These are phyloP conservation scores for Abscondita cerata DNA, from an alignment of 2,888 invertebrate species.

Conservation along the genomic window DNA sequence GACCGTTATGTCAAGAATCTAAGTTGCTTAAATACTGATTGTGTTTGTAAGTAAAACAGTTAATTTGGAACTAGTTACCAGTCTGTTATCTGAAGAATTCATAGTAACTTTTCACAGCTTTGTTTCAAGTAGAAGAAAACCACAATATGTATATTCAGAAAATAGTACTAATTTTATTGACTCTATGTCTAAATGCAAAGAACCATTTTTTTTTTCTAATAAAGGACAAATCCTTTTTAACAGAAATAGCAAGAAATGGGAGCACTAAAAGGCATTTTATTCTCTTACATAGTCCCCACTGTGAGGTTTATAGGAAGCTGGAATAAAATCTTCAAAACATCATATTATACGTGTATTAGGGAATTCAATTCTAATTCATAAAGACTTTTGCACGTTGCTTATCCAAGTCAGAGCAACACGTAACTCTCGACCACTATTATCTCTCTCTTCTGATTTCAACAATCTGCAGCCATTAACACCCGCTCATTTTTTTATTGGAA, in stretches of 20 bases:
- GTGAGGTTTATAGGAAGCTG: background rate
- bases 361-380: background rate
- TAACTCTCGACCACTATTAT: background rate
- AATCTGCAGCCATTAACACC: background rate
- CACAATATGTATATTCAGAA: slow-evolving; percentile 45
- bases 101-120: slow-evolving; percentile 47
- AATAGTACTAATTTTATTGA: slow-evolving; percentile 47
- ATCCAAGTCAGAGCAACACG: background rate
- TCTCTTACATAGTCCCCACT: background rate
- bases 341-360: background rate
- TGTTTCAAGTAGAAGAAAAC: slow-evolving; percentile 42
- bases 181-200: background rate
- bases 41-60: background rate
- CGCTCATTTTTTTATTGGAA: background rate
- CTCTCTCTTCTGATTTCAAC: background rate
- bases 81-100: background rate
- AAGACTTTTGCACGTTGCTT: background rate
- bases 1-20: too few species aligned
- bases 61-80: background rate
- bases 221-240: background rate
- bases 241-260: background rate
- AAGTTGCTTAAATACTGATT: too few species aligned
- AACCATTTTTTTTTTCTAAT: background rate
- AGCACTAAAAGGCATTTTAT: background rate
- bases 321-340: background rate